Conservation (phyloP, 2,797 vertebrate species). For the Meda fulgida region DNA sequence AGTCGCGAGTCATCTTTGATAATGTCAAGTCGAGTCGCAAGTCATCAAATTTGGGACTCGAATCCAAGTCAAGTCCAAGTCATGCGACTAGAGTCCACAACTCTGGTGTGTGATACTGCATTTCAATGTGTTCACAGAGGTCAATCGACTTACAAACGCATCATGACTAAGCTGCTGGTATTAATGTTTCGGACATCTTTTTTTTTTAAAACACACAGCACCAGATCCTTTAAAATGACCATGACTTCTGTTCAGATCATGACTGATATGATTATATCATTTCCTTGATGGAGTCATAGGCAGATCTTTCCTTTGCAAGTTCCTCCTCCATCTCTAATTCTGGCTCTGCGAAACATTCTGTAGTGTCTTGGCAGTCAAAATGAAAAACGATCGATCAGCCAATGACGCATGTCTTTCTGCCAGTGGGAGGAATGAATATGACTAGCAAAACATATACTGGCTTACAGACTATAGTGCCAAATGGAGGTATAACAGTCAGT, state of each 20-base stretch:
- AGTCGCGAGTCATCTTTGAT: too few species aligned
- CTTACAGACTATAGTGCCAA: neutral
- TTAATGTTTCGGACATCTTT: neutral
- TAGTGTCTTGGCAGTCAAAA: conserved; percentile 31
- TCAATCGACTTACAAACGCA: conserved; percentile 4
- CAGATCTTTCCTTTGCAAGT: conserved; percentile 21
- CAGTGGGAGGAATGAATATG: conserved; percentile 10
- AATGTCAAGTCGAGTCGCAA: too few species aligned
- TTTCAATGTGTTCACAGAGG: neutral
- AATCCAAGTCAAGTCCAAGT: too few species aligned
- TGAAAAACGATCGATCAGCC: conserved; percentile 32
- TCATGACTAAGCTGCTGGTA: conserved; percentile 31
- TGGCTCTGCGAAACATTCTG: conserved; percentile 8
- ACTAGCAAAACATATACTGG: conserved; percentile 20
- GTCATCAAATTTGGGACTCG: too few species aligned
- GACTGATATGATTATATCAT: conserved; percentile 4
- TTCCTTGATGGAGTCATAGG: conserved; percentile 15
- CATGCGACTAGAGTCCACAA: too few species aligned
- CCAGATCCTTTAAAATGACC: neutral
- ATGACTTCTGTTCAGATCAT: conserved; percentile 5
- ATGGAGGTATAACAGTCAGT: conserved; percentile 22
- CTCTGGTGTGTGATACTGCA: neutral
- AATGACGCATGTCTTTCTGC: conserved; percentile 39
- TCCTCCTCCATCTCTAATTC: conserved; percentile 10
- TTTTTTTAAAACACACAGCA: neutral